Conservation (phyloP, 2,797 vertebrate genomes). For the Siniperca undulata region DNA sequence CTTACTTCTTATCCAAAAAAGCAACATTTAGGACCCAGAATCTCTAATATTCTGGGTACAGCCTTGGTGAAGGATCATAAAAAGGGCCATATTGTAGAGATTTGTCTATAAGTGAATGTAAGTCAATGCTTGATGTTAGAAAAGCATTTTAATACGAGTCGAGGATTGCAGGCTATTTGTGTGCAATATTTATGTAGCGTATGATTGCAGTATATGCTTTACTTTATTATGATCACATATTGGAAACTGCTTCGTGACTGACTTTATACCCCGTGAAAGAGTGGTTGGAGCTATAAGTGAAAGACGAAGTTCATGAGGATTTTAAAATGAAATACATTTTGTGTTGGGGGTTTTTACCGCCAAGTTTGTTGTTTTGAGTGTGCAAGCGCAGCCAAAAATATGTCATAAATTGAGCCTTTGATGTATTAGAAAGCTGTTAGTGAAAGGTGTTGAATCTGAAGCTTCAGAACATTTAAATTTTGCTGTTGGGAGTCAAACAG, state of each 20-base stretch:
- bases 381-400: constrained; percentile 12
- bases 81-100: background rate
- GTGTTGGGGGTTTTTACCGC: background rate
- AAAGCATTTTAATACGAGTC: background rate
- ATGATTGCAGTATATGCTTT: background rate
- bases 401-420: constrained; percentile 50
- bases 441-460: constrained; percentile 35
- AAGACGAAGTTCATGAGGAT: constrained; percentile 10
- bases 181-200: background rate
- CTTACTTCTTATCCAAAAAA: background rate
- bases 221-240: background rate
- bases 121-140: background rate
- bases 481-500: constrained; percentile 49
- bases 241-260: constrained; percentile 6
- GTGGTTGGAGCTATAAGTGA: background rate
- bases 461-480: constrained; percentile 19
- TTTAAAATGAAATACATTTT: constrained; percentile 11
- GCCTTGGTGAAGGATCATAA: background rate
- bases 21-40: background rate
- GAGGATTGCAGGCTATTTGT: background rate
- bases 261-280: background rate
- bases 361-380: background rate
- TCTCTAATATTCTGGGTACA: background rate
- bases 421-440: constrained; percentile 32
- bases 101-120: background rate